phyloP scores from a whole-genome alignment of 2,888 invertebrate genomes.

The Anagyrus pseudococci region DNA sequence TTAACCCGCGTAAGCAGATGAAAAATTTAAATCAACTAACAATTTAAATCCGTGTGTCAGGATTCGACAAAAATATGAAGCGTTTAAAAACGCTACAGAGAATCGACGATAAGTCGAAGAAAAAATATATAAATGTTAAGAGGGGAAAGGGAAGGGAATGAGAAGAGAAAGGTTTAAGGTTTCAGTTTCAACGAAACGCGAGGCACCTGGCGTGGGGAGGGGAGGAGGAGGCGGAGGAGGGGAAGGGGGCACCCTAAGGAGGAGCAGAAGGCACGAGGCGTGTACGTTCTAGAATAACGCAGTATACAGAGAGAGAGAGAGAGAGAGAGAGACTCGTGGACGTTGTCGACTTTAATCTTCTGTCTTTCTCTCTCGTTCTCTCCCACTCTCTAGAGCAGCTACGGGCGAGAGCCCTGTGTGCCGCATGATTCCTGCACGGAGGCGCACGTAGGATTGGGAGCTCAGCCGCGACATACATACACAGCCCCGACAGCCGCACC shows the following conservation, averaged over 20 bases:
- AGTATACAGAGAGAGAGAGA: slow-evolving; percentile 4
- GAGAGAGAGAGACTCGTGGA: background rate
- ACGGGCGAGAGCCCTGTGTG: too few relatives aligned
- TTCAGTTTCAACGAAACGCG: slow-evolving; percentile 29
- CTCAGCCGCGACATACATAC: too few relatives aligned
- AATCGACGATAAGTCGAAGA: slow-evolving; percentile 2
- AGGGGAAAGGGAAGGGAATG: background rate
- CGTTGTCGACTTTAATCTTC: slow-evolving; percentile 4
- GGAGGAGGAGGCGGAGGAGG: slow-evolving; percentile 27
- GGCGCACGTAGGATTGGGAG: too few relatives aligned
- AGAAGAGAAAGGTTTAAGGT: slow-evolving; percentile 27
- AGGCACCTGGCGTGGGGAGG: slow-evolving; percentile 30
- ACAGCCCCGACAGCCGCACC: too few relatives aligned
- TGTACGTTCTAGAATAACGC: slow-evolving; percentile 33
- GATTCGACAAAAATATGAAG: too few relatives aligned
- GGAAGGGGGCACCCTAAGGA: slow-evolving; percentile 13
- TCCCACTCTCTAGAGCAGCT: too few relatives aligned
- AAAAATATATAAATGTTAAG: slow-evolving; percentile 9
- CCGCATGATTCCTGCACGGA: too few relatives aligned
- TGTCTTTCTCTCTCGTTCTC: background rate
- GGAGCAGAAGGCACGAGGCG: slow-evolving; percentile 19
- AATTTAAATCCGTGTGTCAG: too few relatives aligned
- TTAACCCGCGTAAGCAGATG: too few relatives aligned
- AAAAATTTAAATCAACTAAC: too few relatives aligned
- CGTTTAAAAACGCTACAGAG: too few relatives aligned